Conservation (phyloP, 2,113 vertebrate species). For the Hyla sarda region DNA sequence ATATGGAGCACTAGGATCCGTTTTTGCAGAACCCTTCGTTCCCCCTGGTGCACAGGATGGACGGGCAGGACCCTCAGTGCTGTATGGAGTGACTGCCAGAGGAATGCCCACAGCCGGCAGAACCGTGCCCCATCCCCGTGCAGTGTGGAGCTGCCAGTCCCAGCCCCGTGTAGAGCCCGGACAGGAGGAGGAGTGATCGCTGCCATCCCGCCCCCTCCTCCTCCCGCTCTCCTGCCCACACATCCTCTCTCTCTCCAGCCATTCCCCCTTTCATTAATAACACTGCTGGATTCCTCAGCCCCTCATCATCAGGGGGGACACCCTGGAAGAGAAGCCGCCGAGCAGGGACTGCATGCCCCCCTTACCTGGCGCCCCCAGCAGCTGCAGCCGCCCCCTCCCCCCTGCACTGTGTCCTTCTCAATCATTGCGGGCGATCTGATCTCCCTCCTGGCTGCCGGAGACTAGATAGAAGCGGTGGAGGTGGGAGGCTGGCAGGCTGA, state of each 20-base stretch:
- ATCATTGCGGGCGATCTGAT: background rate
- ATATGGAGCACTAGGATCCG: no score
- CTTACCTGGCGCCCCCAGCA: background rate
- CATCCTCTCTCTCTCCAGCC: slow-evolving; percentile 40
- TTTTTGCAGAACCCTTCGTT: no score
- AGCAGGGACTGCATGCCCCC: slow-evolving; percentile 38
- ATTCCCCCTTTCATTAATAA: slow-evolving; percentile 58
- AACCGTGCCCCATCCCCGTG: no score
- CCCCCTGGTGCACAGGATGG: no score
- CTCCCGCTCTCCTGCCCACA: slow-evolving; percentile 39
- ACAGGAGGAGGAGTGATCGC: background rate
- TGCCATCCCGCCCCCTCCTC: background rate
- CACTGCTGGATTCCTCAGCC: slow-evolving; percentile 54
- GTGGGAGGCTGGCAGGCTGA: slow-evolving; percentile 14
- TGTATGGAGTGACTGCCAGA: no score
- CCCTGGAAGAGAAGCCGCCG: slow-evolving; percentile 35
- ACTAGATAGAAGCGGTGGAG: slow-evolving; percentile 5
- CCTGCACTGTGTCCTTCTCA: background rate
- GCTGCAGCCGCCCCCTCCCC: background rate
- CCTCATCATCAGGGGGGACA: slow-evolving; percentile 53
- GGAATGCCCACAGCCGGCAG: no score
- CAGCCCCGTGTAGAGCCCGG: background rate
- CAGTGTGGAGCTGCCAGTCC: background rate
- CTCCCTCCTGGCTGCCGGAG: slow-evolving; percentile 21
- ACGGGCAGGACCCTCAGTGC: no score